phyloP scores from a whole-genome alignment of 2,797 vertebrate genomes.

The Molossus alvarezi region DNA sequence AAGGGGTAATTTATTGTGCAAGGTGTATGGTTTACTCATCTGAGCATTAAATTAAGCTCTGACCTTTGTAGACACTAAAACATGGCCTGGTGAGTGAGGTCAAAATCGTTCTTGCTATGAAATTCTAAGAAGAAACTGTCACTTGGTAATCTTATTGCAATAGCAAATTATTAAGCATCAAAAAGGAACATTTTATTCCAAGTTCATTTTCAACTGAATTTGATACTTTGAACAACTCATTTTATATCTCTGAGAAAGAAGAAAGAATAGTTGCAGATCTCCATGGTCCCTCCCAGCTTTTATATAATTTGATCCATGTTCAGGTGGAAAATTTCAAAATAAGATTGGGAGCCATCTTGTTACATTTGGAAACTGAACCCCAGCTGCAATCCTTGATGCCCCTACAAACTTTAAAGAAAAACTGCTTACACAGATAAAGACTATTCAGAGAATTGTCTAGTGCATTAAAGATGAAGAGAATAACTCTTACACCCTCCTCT shows the following conservation, averaged over 20 bases:
- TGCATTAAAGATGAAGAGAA: slow-evolving; percentile 48
- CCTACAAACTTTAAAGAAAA: slow-evolving; percentile 19
- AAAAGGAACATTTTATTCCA: not conserved
- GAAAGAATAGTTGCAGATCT: not conserved
- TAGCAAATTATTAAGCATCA: not conserved
- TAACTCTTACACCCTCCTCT: not conserved
- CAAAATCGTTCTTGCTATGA: not conserved
- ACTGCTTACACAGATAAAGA: slow-evolving; percentile 25
- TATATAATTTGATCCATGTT: not conserved
- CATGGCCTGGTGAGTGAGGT: not conserved
- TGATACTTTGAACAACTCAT: not conserved
- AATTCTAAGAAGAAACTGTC: slow-evolving; percentile 1
- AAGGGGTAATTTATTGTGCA: not conserved
- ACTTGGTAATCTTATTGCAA: not conserved
- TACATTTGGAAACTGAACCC: not conserved
- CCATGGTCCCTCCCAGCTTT: not conserved
- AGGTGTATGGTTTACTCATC: not conserved
- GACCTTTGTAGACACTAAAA: not conserved
- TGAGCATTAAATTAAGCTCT: slow-evolving; percentile 11
- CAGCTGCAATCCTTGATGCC: not conserved
- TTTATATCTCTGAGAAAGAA: not conserved
- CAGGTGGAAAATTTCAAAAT: slow-evolving; percentile 61
- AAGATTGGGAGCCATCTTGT: not conserved
- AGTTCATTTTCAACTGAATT: slow-evolving; percentile 19
- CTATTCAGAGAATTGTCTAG: not conserved